Evolutionary conservation across 2,888 invertebrate genomes (phyloP).

Genomic region (Hirtodrosophila trivittata): DNA sequence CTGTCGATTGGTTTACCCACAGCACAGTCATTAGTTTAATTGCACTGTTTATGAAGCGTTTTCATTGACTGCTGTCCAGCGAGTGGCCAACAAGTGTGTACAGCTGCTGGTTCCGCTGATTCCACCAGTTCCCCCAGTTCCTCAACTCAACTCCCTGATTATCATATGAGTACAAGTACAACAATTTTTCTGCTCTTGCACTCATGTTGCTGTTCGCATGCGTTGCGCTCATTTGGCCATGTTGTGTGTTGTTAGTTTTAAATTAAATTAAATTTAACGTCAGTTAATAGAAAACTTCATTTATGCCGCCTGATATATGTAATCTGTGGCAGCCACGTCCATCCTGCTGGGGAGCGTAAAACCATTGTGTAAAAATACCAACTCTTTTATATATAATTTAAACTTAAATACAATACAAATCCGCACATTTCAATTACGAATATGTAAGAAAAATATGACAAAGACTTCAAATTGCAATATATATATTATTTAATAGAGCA

Average conservation of each 20-base stretch:
- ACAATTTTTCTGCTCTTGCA: conserved; percentile 37
- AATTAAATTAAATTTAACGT: conserved; percentile 75
- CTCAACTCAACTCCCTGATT: conserved; percentile 49
- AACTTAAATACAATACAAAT: not conserved
- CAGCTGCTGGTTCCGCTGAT: conserved; percentile 39
- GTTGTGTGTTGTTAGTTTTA: conserved; percentile 62
- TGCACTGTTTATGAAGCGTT: conserved; percentile 75
- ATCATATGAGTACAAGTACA: conserved; percentile 40
- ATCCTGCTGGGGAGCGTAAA: conserved; percentile 2
- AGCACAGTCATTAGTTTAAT: conserved; percentile 76
- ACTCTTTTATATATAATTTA: not conserved
- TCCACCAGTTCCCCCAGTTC: conserved; percentile 7
- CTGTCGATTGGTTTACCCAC: conserved; percentile 36
- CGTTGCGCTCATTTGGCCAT: conserved; percentile 48
- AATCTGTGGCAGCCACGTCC: conserved; percentile 23
- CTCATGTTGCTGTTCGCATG: conserved; percentile 48
- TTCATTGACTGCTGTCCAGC: conserved; percentile 40
- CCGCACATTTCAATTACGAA: no score
- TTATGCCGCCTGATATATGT: conserved; percentile 39
- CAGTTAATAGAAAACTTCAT: conserved; percentile 66
- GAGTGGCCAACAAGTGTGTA: conserved; percentile 42
- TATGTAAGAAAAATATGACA: no score
- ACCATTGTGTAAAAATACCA: not conserved
- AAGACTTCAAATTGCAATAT: no score
- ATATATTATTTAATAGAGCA: no score